Evolutionary conservation across 2,888 invertebrate genomes (phyloP).

Genomic region (Euplagia quadripunctaria): DNA sequence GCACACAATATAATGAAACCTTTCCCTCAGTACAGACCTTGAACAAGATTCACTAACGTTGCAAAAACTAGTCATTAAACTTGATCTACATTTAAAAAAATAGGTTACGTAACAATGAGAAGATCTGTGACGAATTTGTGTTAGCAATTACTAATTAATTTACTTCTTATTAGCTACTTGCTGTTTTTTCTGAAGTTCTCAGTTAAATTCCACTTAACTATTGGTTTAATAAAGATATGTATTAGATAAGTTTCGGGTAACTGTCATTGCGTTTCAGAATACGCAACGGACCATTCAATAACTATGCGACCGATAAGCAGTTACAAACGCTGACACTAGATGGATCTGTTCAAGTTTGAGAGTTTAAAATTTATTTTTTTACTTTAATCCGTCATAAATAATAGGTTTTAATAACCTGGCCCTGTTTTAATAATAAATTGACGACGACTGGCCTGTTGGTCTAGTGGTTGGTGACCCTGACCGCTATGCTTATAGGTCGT

Average conservation of each 20-base stretch:
- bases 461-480: too few species aligned
- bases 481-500: too few species aligned
- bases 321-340: background rate
- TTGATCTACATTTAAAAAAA: background rate
- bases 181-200: too few species aligned
- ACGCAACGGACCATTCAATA: background rate
- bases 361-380: background rate
- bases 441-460: too few species aligned
- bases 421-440: too few species aligned
- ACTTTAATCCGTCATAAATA: background rate
- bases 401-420: background rate
- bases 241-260: background rate
- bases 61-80: background rate
- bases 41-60: background rate
- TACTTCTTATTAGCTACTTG: too few species aligned
- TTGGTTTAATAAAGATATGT: too few species aligned
- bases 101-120: background rate
- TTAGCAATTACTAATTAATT: background rate
- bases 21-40: background rate
- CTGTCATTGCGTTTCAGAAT: background rate
- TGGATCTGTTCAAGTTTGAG: background rate
- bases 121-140: slow-evolving; percentile 1
- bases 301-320: background rate
- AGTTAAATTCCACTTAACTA: too few species aligned
- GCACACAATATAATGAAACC: background rate